Conservation (phyloP, 2,797 vertebrate species). For the Simalia tracyae region DNA sequence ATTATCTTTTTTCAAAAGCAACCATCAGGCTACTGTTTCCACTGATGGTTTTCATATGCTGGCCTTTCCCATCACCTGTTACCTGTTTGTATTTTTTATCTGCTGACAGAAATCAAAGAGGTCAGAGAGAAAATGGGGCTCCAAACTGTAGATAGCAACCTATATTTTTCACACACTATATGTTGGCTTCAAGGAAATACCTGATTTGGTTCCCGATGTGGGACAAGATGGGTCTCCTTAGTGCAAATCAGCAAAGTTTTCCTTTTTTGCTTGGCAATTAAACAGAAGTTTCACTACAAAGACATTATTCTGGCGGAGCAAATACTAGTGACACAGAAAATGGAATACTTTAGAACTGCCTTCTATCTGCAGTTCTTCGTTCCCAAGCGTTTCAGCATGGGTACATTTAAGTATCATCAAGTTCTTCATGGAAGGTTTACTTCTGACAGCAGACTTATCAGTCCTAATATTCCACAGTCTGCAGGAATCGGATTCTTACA, state of each 20-base stretch:
- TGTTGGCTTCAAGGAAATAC: background rate
- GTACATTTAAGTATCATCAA: background rate
- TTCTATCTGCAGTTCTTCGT: conserved; percentile 13
- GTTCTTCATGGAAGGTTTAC: background rate
- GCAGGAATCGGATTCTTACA: background rate
- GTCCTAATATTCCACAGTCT: background rate
- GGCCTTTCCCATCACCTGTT: background rate
- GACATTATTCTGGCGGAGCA: background rate
- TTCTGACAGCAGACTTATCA: background rate
- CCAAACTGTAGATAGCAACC: background rate
- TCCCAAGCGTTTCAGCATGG: background rate
- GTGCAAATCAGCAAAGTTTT: too few species aligned
- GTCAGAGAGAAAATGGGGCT: background rate
- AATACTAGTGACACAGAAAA: background rate
- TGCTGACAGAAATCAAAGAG: background rate
- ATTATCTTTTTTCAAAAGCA: background rate
- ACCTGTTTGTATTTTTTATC: background rate
- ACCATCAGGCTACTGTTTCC: background rate
- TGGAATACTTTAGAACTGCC: background rate
- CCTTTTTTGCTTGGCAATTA: background rate
- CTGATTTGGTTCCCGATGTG: background rate
- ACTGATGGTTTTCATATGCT: background rate
- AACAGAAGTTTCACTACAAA: background rate
- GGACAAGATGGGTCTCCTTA: background rate
- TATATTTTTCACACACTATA: background rate